Percentiles rank a stretch among this genome's conserved stretches.
Conservation (phyloP, 1,140 invertebrate species). For the Hermatobates lingyangjiaoensis region DNA sequence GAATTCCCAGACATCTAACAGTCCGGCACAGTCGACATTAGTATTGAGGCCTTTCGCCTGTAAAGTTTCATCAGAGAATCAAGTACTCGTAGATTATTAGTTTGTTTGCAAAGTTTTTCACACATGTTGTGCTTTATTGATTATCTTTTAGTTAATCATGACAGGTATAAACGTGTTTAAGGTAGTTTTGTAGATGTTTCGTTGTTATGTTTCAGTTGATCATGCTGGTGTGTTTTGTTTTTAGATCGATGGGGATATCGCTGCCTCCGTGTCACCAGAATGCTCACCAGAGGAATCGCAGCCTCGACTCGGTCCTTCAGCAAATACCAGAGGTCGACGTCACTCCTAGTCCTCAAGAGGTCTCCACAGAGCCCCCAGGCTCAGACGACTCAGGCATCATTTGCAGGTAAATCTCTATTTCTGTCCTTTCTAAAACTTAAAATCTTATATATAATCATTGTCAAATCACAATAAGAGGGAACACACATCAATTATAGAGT, state of each 20-base stretch:
- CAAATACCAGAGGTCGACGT: conserved; percentile 68
- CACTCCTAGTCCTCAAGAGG: conserved; percentile 54
- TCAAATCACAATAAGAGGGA: too few species aligned
- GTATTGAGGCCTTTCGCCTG: too few species aligned
- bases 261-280: conserved; percentile 46
- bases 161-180: conserved; percentile 8
- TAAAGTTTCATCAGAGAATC: too few species aligned
- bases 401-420: conserved; percentile 46
- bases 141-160: too few species aligned
- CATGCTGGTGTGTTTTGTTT: conserved; percentile 17
- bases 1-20: too few species aligned
- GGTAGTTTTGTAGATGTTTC: neutral
- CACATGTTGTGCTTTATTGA: too few species aligned
- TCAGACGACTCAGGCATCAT: conserved; percentile 73
- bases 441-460: too few species aligned
- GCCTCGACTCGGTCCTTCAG: conserved; percentile 68
- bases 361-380: conserved; percentile 35
- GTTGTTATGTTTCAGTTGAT: neutral
- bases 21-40: too few species aligned
- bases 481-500: too few species aligned
- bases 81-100: too few species aligned
- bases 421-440: too few species aligned
- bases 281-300: conserved; percentile 68
- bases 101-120: too few species aligned
- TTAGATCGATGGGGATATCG: conserved; percentile 55